Evolutionary conservation across 2,888 invertebrate species (phyloP).

Genomic region (Drosophila paracracens): DNA sequence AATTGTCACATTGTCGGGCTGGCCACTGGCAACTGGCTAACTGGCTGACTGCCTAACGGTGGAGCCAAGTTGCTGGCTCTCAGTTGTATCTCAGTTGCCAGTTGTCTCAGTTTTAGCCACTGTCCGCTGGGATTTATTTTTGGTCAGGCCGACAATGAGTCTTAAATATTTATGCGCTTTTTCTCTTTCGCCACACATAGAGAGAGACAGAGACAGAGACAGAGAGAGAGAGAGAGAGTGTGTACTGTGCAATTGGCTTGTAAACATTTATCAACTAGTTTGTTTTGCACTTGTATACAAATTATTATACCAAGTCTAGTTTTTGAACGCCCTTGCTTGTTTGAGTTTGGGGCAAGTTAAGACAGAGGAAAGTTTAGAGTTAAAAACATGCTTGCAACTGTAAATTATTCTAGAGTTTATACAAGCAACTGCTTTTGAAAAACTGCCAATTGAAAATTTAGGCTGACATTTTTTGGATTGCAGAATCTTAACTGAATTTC

Average conservation of each 20-base stretch:
- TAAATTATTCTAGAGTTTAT: background rate
- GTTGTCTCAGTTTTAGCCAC: conserved; percentile 22
- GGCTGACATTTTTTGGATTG: background rate
- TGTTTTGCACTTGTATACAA: conserved; percentile 1
- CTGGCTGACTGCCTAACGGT: conserved; percentile 63
- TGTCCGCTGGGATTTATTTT: conserved; percentile 47
- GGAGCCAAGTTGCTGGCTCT: conserved; percentile 32
- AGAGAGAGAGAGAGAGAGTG: background rate
- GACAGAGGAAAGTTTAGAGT: background rate
- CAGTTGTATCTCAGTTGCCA: conserved; percentile 2
- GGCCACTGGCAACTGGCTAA: conserved; percentile 41
- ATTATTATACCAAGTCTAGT: background rate
- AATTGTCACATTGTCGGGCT: conserved; percentile 67
- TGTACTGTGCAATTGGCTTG: background rate
- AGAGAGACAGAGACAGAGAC: background rate
- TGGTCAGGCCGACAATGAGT: conserved; percentile 55
- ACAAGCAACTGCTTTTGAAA: background rate
- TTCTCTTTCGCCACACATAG: background rate
- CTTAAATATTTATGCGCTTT: conserved; percentile 51
- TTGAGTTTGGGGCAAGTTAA: background rate
- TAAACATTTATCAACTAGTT: background rate
- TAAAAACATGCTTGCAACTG: background rate
- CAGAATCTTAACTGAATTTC: background rate
- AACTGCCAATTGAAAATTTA: background rate
- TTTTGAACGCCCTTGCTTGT: background rate